Base-by-base conservation (phyloP, 2,113 vertebrate genomes). In the Seriola dumerili region DNA sequence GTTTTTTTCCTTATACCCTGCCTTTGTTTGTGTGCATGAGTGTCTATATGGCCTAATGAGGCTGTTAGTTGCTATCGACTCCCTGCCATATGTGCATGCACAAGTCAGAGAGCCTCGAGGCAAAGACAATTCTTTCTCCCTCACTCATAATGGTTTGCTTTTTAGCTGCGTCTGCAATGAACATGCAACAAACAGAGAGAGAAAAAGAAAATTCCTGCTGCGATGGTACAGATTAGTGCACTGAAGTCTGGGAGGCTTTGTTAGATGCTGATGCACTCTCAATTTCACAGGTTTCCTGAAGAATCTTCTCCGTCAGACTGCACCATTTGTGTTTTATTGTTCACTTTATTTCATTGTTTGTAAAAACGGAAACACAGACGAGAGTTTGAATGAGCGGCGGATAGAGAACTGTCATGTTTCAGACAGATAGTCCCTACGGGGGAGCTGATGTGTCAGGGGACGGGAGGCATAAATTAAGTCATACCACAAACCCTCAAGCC, bases 31-130 rank as follows among this genome's bases (percentile, higher is more conserved):
- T 80, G 50, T 63, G 78, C 38, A 13, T 29, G 62, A 64, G 59
- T 54, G 78, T 80, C 77, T 76, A 36, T 70, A 52, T 62, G 62
- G 78, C 80, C 86, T 92, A 93, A 92, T 92, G 91, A 93, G 85
- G 82, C 83, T 73, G 83, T 91, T 88, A 79, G 86, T 77, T 79
- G 86, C 57, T 58, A 42, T 40, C 78, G 87, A 90, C 80, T 88
- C 84, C 23, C 48, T 68, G 78, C 84, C 85, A 83, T 89, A 83
- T 88, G 87, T 84, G 81, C 72, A 74, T 32, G 40, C 83, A 83
- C 67, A 85, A 91, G 87, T 88, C 76, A 75, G 74, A 85, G 59
- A 58, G 75, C 75, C 85, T 71, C 4, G 5, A 76, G 83, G 83
- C 80, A 38, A 58, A 78, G 44, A 68, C 72, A 32, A 7, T 76